Conservation (phyloP, 2,797 vertebrate species). For the Sebastes melanostomus region DNA sequence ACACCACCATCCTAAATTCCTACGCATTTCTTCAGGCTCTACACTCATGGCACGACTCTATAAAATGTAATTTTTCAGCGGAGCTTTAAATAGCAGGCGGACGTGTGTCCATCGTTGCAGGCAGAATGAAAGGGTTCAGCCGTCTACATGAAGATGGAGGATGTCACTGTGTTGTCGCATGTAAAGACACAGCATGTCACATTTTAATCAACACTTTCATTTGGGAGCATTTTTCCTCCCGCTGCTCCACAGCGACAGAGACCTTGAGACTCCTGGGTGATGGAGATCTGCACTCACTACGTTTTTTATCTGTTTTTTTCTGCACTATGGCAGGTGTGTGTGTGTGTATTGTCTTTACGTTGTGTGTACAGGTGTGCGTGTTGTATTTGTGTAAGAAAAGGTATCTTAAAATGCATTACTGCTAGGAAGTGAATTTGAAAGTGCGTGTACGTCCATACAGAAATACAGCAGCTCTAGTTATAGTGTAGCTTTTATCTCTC, state of each 20-base stretch:
- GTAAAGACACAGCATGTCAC: constrained; percentile 72
- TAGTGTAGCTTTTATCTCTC: neutral
- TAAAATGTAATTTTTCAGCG: constrained; percentile 54
- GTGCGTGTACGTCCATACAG: neutral
- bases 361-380: neutral
- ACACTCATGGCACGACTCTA: constrained; percentile 16
- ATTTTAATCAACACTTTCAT: constrained; percentile 83
- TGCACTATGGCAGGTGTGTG: constrained; percentile 17
- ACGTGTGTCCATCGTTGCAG: constrained; percentile 58
- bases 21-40: neutral
- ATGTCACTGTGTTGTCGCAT: constrained; percentile 50
- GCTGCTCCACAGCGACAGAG: constrained; percentile 63
- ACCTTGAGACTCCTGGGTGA: constrained; percentile 80
- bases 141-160: constrained; percentile 73
- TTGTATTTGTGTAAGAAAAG: constrained; percentile 23
- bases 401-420: neutral
- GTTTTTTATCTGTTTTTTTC: neutral
- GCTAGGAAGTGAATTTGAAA: neutral
- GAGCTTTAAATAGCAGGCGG: constrained; percentile 53
- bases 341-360: neutral
- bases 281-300: constrained; percentile 66
- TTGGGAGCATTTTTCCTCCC: constrained; percentile 74
- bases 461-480: neutral
- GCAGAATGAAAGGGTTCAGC: constrained; percentile 38
- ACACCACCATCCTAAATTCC: neutral